These are phyloP conservation scores for Orthosia cruda DNA, from an alignment of 2,888 invertebrate genomes.

Conservation along the genomic window DNA sequence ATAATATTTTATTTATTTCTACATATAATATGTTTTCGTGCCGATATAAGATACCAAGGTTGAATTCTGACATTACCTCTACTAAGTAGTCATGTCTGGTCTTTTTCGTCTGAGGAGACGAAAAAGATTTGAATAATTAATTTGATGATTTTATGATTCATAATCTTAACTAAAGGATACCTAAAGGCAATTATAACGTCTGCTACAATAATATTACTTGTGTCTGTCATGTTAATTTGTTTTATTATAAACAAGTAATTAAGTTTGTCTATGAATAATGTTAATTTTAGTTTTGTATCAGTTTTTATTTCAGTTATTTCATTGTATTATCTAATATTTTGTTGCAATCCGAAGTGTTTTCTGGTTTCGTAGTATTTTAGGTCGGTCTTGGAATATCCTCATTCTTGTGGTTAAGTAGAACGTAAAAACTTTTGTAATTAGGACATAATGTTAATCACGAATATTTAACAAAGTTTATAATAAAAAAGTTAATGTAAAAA, in stretches of 20 bases:
- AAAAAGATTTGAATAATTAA: neutral
- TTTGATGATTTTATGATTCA: neutral
- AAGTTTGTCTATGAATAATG: conserved; percentile 1
- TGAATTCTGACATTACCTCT: no score
- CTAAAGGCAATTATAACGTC: conserved; percentile 1
- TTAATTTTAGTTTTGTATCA: neutral
- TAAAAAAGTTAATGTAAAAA: no score
- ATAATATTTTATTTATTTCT: no score
- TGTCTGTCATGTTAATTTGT: conserved; percentile 5
- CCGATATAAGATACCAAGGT: no score
- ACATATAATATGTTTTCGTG: no score
- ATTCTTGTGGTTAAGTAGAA: neutral
- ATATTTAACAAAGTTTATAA: no score
- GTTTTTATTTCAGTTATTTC: neutral
- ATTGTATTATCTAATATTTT: neutral
- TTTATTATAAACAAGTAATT: neutral
- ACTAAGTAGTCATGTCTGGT: no score
- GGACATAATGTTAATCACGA: neutral
- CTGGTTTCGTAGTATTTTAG: conserved; percentile 13
- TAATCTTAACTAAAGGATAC: neutral
- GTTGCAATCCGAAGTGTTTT: neutral
- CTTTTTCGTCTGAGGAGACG: no score
- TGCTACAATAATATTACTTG: neutral
- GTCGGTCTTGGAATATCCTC: no score
- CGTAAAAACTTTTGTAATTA: neutral